Evolutionary conservation across 2,113 vertebrate genomes (phyloP), one percentile per base, ranked within the genome.

Genomic region (Neoarius graeffei): DNA sequence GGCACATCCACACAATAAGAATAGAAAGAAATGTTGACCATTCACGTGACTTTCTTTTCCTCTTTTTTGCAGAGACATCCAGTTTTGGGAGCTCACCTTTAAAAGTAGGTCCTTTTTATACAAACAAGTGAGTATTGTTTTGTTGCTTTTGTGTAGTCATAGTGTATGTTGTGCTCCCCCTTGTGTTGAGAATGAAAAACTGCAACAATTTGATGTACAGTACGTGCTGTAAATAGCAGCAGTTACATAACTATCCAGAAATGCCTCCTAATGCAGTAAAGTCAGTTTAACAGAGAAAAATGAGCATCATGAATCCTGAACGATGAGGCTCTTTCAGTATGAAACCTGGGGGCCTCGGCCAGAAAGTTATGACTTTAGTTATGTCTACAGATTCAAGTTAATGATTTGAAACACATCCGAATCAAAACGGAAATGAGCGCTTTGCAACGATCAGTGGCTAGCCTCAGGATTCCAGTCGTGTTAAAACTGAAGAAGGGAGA

Each of bases 91-190:
- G 89, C 14, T 99, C 90, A 96, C 95, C 20, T 97, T 98, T 89
- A 96, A 92, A 81, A 93, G 96, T 92, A 95, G 81, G 89, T 96
- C 97, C 0, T 99, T 99, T 91, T 94, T 97, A 5, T 99, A 99
- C 89, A 96, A 94, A 62, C 97, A 98, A 97, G 98, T 99, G 90
- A 79, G 88, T 92, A 48, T 83, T 23, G 15, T 86, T 8, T 86
- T 57, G 6, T 50, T 84, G 9, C 56, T 30, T n/a, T 80, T 25
- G 60, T 86, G 7, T 56, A 59, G 23, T 3, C 79, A 66, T 64
- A 1, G 56, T 59, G 2, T 66, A 57, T 76, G 25, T 59, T 60
- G 77, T 85, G 60, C 56, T 7, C 93, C 94, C 87, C 88, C 94
- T 93, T 84, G 91, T 95, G 94, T 91, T 86, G 14, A 48, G 48